Conservation (phyloP, 30 jellyfish, hydroid and myxozoan species). For the Catostylus mosaicus region DNA sequence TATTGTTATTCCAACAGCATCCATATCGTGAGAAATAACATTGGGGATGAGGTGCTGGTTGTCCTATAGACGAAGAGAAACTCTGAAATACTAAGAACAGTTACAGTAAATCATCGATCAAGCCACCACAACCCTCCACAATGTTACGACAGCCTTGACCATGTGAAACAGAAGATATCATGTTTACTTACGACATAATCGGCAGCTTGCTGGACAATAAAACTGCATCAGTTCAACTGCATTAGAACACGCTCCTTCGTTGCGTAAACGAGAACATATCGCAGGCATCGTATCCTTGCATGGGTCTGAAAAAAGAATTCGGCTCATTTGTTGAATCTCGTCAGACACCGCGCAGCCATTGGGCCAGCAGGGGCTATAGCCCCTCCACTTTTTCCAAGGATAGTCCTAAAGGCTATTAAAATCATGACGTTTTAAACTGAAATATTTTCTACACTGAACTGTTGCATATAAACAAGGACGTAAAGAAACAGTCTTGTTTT, state of each 20-base stretch:
- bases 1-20: constrained; percentile 51
- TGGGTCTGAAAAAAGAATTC: constrained; percentile 20
- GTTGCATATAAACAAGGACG: too few species aligned
- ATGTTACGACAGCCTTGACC: background rate
- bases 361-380: too few species aligned
- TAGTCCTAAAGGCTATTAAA: too few species aligned
- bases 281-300: constrained; percentile 15
- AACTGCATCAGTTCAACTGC: constrained; percentile 37
- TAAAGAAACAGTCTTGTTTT: too few species aligned
- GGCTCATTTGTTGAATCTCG: background rate
- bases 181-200: constrained; percentile 60
- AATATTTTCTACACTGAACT: too few species aligned
- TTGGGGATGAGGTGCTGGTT: constrained; percentile 47
- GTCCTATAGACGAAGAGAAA: constrained; percentile 13
- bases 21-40: constrained; percentile 30
- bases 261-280: constrained; percentile 21
- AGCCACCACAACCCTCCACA: background rate
- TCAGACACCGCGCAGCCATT: too few species aligned
- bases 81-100: background rate
- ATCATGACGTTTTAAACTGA: too few species aligned
- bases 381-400: too few species aligned
- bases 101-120: background rate
- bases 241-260: constrained; percentile 25
- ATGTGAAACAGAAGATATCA: background rate
- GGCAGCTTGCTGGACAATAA: constrained; percentile 61